Evolutionary conservation across 2,113 vertebrate species (phyloP), one percentile per base, ranked within the genome.

Genomic region (Lamprotornis superbus): DNA sequence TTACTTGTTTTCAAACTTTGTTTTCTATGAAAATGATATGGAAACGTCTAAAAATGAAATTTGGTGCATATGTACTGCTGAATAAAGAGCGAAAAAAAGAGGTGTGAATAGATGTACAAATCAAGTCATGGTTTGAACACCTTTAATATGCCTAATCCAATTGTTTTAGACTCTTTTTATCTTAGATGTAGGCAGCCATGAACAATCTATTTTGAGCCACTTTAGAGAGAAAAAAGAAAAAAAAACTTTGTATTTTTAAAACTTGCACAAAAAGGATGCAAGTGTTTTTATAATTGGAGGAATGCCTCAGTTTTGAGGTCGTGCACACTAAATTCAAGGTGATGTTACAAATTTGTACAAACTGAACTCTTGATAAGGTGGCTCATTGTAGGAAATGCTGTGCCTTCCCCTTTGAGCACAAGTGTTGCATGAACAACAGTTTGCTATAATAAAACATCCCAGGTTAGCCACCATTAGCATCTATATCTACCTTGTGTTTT

Each of bases 41-140:
- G 98, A 98, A 98, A 98, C 98, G 98, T 98, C 98, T 98, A 97
- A 83, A 98, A 95, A 98, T 96, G 97, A 97, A 98, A 99, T 99
- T 99, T 99, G 98, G 98, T 98, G 99, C 98, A 99, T 99, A 99
- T 98, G 98, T 98, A 98, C 98, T 98, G 98, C 98, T 98, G 98
- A 98, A 97, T 98, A 98, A 98, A 98, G 98, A 98, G 98, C 97
- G 98, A 98, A 97, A 98, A 46, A 22, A 97, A 98, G 97, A 98
- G 98, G 97, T 98, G 98, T 98, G 98, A 98, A 95, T 97, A 98
- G 98, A 98, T 98, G 98, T 98, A 98, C 97, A 98, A 98, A 98
- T 98, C 98, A 98, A 98, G 98, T 98, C 97, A 98, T 98, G 98
- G 97, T 97, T 97, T 98, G 98, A 98, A 97, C 98, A 98, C 97